A percentile compares a stretch with the other conserved stretches of the same genome.
Conservation (phyloP, 1,140 invertebrate species). For the Araneus ventricosus region DNA sequence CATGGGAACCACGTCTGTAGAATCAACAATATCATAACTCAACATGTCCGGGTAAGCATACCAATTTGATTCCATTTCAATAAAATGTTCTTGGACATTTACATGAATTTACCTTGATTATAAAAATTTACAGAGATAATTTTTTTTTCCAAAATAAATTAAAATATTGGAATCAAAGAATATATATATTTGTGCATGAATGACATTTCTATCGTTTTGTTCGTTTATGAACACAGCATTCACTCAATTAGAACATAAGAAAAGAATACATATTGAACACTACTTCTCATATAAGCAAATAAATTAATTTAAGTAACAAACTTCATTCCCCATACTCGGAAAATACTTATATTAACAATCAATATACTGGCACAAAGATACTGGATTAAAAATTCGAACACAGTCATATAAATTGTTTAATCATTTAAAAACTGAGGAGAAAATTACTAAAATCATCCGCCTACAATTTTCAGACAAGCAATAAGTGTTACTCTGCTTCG, state of each 20-base stretch:
- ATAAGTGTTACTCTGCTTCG: not conserved
- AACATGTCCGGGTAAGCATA: not conserved
- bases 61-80: not conserved
- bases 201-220: not conserved
- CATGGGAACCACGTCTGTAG: not conserved
- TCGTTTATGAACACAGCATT: conserved; percentile 33
- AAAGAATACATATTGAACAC: conserved; percentile 11
- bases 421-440: not conserved
- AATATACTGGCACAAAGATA: conserved; percentile 48
- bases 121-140: not conserved
- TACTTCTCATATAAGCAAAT: conserved; percentile 10
- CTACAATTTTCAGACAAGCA: not conserved
- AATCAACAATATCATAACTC: not conserved
- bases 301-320: conserved; percentile 48
- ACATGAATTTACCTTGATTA: not conserved
- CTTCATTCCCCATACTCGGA: conserved; percentile 16
- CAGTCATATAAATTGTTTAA: not conserved
- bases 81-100: not conserved
- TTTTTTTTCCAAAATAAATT: conserved; percentile 2
- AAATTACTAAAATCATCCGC: not conserved
- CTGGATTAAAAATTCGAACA: conserved; percentile 18
- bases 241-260: conserved; percentile 7
- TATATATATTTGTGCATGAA: conserved; percentile 8
- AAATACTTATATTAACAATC: conserved; percentile 11
- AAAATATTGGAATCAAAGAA: not conserved